A percentile compares a stretch with the other conserved stretches of the same genome.
Evolutionary conservation across 2,888 invertebrate species (phyloP).

Genomic region (Ennomos erosarius): DNA sequence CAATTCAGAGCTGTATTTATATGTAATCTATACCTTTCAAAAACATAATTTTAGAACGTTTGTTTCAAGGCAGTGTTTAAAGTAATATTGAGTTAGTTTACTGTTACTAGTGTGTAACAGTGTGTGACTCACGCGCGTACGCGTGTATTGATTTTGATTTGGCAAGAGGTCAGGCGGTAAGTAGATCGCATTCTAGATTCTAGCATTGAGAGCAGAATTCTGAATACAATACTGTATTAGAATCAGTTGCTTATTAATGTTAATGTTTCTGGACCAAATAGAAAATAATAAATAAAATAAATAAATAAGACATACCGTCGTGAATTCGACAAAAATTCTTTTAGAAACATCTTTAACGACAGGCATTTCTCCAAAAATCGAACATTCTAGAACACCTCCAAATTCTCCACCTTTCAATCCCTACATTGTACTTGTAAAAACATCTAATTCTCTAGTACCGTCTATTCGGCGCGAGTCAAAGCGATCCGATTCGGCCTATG

Average conservation of each 20-base stretch:
- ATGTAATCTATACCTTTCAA: too few species aligned
- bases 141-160: constrained; percentile 46
- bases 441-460: constrained; percentile 60
- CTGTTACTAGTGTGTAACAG: constrained; percentile 12
- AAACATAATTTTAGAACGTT: too few species aligned
- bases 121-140: constrained; percentile 38
- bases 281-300: background rate
- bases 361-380: constrained; percentile 14
- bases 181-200: constrained; percentile 27
- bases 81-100: constrained; percentile 3
- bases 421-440: constrained; percentile 54
- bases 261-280: too few species aligned
- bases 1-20: too few species aligned
- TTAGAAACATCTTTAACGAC: constrained; percentile 6
- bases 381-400: constrained; percentile 14
- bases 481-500: constrained; percentile 68
- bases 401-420: constrained; percentile 39
- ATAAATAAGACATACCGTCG: too few species aligned
- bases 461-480: constrained; percentile 70
- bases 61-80: too few species aligned
- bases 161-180: constrained; percentile 36
- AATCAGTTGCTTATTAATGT: too few species aligned
- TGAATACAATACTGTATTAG: too few species aligned
- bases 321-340: background rate
- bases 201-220: background rate